Conservation (phyloP, 1,140 invertebrate genomes). For the Thaumatotibia leucotreta region DNA sequence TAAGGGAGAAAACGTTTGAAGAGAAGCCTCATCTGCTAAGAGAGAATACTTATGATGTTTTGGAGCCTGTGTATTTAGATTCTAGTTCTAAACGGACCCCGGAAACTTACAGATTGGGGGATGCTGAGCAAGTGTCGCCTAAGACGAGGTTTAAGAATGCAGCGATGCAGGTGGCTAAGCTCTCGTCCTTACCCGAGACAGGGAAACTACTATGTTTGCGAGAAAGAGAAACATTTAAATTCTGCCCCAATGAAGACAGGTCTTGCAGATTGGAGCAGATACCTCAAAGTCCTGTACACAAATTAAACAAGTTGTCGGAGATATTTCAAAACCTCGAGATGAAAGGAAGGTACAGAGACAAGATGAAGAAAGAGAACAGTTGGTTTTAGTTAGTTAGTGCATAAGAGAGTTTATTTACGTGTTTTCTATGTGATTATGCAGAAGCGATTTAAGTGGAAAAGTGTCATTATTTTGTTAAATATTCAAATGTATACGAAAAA, state of each 20-base stretch:
- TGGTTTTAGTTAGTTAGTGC: constrained; percentile 57
- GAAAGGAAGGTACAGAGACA: constrained; percentile 54
- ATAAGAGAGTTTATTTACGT: constrained; percentile 31
- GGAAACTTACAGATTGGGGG: constrained; percentile 16
- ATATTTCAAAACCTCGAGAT: constrained; percentile 63
- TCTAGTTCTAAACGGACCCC: constrained; percentile 15
- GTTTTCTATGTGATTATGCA: constrained; percentile 28
- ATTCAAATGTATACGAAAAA: constrained; percentile 33
- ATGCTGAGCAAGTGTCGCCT: constrained; percentile 39
- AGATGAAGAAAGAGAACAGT: constrained; percentile 67
- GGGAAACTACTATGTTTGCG: constrained; percentile 61
- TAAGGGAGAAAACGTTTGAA: constrained; percentile 15
- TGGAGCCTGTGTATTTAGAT: constrained; percentile 57
- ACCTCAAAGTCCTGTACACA: constrained; percentile 48
- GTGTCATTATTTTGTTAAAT: constrained; percentile 34
- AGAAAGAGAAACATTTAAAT: constrained; percentile 45
- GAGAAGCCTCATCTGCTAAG: constrained; percentile 51
- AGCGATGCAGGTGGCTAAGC: constrained; percentile 56
- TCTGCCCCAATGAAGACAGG: constrained; percentile 36
- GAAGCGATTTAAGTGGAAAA: constrained; percentile 34
- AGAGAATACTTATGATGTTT: constrained; percentile 68
- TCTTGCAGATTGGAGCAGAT: constrained; percentile 47
- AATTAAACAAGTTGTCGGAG: constrained; percentile 57
- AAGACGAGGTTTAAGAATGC: constrained; percentile 66
- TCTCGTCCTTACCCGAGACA: constrained; percentile 53